Base-by-base conservation (phyloP, 2,888 invertebrate genomes). In the Ochropleura leucogaster region DNA sequence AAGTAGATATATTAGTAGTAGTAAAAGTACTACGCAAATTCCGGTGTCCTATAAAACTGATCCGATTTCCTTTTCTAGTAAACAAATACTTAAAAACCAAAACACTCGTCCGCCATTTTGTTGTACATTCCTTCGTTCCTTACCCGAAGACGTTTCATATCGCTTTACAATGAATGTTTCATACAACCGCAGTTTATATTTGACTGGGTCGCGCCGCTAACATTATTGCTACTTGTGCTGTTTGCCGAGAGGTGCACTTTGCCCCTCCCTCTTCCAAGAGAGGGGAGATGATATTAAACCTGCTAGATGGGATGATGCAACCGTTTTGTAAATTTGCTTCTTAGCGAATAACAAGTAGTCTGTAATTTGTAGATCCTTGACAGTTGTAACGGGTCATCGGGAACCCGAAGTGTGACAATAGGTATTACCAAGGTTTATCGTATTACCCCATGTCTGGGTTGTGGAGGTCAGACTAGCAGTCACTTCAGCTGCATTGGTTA, bases 151-250 rank as follows among this genome's bases (percentile, higher is more conserved):
- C 59, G 49, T 30, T 44, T 6, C 12, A 30, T 47, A 49, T 60
- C 51, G 65, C 59, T 76, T 42, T 16, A 72, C 71, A 69, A 62
- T 79, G 53, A 81, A 79, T 70, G 66, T 76, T 85, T 70, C 65
- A 60, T 70, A 68, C 46, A 65, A 40, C 72, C n/a, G 63, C 57
- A 68, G 69, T 70, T 82, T 81, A 72, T 77, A 71, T 78, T 72
- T 70, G 64, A 69, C 65, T 55, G 59, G 49, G 70, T 65, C 68
- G 68, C 59, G 55, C 77, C 62, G n/a, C 60, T 59, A 67, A 77
- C 65, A 77, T 82, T 85, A 76, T 82, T 85, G 78, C 82, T 81
- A 81, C 83, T 83, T 79, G 57, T 62, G 47, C 40, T 65, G 49
- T 72, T 80, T 84, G 72, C 64, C 44, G 53, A 70, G 66, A 65